A percentile compares a stretch with the other conserved stretches of the same genome.
Conservation (phyloP, 2,888 invertebrate species). For the Biston stratarius region DNA sequence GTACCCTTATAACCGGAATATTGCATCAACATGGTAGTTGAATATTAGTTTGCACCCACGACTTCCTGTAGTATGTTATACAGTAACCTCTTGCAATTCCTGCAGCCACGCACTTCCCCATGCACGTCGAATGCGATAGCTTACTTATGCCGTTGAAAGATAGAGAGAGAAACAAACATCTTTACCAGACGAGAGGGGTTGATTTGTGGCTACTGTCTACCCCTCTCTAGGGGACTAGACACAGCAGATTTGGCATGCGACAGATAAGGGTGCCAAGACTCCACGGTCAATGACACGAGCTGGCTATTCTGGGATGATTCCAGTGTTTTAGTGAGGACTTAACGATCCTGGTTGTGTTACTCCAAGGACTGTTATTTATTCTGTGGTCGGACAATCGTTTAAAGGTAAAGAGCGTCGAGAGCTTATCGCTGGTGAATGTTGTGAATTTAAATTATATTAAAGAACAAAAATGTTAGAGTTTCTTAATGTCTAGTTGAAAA, state of each 20-base stretch:
- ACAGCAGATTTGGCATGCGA: constrained; percentile 51
- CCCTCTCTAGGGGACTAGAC: not conserved
- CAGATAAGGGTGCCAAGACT: constrained; percentile 33
- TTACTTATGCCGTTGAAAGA: not conserved
- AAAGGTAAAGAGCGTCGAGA: constrained; percentile 20
- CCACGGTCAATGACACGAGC: constrained; percentile 61
- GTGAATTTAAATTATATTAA: constrained; percentile 11
- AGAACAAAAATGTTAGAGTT: not conserved
- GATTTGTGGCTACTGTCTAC: not conserved
- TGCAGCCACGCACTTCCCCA: too few relatives aligned
- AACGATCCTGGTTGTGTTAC: constrained; percentile 1
- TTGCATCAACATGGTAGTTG: too few relatives aligned
- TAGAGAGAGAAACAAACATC: not conserved
- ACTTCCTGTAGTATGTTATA: too few relatives aligned
- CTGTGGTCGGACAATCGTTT: constrained; percentile 13
- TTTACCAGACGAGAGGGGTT: constrained; percentile 13
- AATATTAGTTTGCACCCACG: too few relatives aligned
- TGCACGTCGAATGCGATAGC: too few relatives aligned
- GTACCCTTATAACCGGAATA: too few relatives aligned
- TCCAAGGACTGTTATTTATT: too few relatives aligned
- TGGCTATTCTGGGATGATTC: constrained; percentile 39
- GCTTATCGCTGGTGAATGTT: constrained; percentile 22
- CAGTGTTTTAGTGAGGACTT: not conserved
- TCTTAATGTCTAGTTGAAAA: not conserved
- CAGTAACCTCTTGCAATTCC: too few relatives aligned